phyloP scores from a whole-genome alignment of 2,113 vertebrate species.

The Megaceryle torquata region DNA sequence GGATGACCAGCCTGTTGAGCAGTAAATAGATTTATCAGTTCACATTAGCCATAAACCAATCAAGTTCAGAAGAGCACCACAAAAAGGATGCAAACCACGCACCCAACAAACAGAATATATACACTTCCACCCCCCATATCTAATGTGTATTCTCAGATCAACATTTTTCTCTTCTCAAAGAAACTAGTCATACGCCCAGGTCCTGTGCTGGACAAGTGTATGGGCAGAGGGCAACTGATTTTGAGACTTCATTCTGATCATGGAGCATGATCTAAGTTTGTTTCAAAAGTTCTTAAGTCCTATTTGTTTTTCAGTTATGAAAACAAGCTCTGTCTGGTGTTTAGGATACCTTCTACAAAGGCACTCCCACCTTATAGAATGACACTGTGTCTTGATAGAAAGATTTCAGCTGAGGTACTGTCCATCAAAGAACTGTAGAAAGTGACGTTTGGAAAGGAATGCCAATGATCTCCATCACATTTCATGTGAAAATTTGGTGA shows the following conservation, averaged over 20 bases:
- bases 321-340: neutral
- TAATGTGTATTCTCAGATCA: neutral
- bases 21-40: neutral
- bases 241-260: neutral
- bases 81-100: neutral
- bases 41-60: neutral
- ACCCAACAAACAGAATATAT: neutral
- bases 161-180: neutral
- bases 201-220: neutral
- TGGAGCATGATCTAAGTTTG: neutral
- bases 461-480: neutral
- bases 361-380: neutral
- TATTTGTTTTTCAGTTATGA: neutral
- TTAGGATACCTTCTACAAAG: neutral
- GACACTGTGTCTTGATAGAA: neutral
- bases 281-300: neutral
- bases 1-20: neutral
- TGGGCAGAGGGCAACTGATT: neutral
- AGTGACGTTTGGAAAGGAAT: neutral
- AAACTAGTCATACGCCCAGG: neutral
- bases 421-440: neutral
- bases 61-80: neutral
- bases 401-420: neutral
- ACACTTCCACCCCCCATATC: neutral
- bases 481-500: neutral